Evolutionary conservation across 2,888 invertebrate species (phyloP), one percentile per base, ranked within the genome.

Genomic region (Anthophora plumipes): DNA sequence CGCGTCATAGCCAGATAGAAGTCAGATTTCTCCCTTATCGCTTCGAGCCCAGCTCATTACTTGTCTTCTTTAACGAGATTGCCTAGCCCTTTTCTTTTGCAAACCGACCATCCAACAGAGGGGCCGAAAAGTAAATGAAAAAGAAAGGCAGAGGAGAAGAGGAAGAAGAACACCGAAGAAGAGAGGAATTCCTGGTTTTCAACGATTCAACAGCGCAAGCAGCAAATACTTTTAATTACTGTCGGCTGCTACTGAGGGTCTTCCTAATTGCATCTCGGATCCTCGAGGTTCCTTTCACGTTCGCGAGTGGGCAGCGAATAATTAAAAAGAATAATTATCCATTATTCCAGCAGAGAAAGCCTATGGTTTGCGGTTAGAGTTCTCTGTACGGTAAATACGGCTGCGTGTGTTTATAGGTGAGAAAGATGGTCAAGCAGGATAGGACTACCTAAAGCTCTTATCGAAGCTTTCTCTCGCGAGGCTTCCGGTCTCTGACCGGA

Each of bases 181-280:
- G 59, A 50, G 57, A 50, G 39, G 60, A 61, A 71, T 71, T 77
- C 61, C 22, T 37, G 41, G 25, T 61, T 75, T n/a, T 67, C 68
- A 64, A 22, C 64, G 46, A 71, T 55, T 50, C 77, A 64, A 41
- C 66, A 54, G 57, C 20, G 64, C 63, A 41, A 76, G 54, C 76
- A 46, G 76, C 71, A 80, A 82, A 80, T 71, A 82, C 76, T 82
- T 82, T 80, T 82, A 82, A 80, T 82, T 82, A 76, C 63, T 54
- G 66, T 37, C 66, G 31, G 66, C 54, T 41, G 66, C 59, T 41
- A 46, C 8, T 69, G 68, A 37, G 77, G 55, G 67, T 14, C 59
- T 63, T 57, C 50, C 68, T 80, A 82, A 82, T 82, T 82, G 80
- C 80, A 77, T 73, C 82, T 57, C 57, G 70, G 55, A 57, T 63